Base-by-base conservation (phyloP, 1,140 invertebrate genomes). In the Araneus ventricosus region DNA sequence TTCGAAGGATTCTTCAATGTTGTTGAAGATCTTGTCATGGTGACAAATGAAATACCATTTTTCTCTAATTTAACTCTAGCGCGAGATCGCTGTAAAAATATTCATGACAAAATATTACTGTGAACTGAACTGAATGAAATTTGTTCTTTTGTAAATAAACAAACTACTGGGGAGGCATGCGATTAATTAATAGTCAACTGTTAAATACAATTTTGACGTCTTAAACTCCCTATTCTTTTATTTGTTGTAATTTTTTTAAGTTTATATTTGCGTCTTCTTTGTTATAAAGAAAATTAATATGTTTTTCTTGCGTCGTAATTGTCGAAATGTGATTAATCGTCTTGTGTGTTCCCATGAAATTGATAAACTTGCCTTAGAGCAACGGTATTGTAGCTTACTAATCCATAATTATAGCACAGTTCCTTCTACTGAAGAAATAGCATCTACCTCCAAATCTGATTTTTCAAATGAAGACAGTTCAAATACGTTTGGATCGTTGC, bases 401-500 rank as follows among this genome's bases (percentile, higher is more conserved):
- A 10, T 4, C 6, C 27, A 22, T 75, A 75, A 75, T 75, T 75
- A 75, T 37, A 34, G 27, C 27, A 37, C 27, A 17, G 20, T 75
- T 75, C 5, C 70, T 20, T 34, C 30, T 75, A 0, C 34, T 20
- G 70, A 75, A 34, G 70, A 75, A 34, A 37, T 75, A 34, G 17
- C 34, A 17, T 75, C 70, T 17, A 20, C 14, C 4, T 75, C 80
- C 6, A 45, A 82, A n/a, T 41, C 79, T 20, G 85, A 39, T 34
- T 45, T 37, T 24, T 7, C 14, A 27, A 34, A 70, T 70, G 24
- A 41, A 57, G 52, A 90, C n/a, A 41, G 41, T n/a, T 5, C 4
- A 14, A 57, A 91, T 85, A 41, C 10, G 10, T 91, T 91, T 91
- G 90, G 90, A n/a, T 39, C 90, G 27, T 70, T 91, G 45, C 30